phyloP scores from a whole-genome alignment of 2,888 invertebrate species.

The Halictus ligatus region DNA sequence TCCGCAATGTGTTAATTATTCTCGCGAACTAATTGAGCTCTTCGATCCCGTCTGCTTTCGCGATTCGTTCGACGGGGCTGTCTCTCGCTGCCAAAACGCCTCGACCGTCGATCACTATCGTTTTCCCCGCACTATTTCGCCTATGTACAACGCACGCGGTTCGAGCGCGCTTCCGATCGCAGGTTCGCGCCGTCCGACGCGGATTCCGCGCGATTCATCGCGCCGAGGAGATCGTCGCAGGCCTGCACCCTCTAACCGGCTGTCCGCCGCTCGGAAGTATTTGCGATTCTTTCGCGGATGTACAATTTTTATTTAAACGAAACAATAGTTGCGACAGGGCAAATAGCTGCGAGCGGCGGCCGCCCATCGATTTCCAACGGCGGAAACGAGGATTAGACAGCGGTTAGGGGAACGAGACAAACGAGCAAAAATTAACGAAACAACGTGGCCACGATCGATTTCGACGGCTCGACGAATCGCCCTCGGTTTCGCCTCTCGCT shows the following conservation, averaged over 20 bases:
- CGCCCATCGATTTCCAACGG: not conserved
- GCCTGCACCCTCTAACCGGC: not conserved
- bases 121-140: not conserved
- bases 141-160: slow-evolving; percentile 38
- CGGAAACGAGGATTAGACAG: not conserved
- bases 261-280: not conserved
- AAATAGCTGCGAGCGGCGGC: not conserved
- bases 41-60: slow-evolving; percentile 23
- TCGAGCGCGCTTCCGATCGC: slow-evolving; percentile 39
- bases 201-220: slow-evolving; percentile 43
- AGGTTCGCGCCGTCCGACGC: slow-evolving; percentile 13
- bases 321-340: not conserved
- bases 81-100: slow-evolving; percentile 4
- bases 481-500: slow-evolving; percentile 22
- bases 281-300: not conserved
- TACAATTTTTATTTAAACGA: not conserved
- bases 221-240: slow-evolving; percentile 53
- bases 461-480: slow-evolving; percentile 55
- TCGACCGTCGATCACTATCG: not conserved
- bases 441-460: slow-evolving; percentile 37
- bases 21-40: slow-evolving; percentile 23
- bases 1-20: not conserved
- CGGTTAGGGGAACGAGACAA: slow-evolving; percentile 2
- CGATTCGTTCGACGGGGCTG: slow-evolving; percentile 4
- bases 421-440: slow-evolving; percentile 38